Conservation (phyloP, 2,113 vertebrate genomes). For the Austrofundulus limnaeus region DNA sequence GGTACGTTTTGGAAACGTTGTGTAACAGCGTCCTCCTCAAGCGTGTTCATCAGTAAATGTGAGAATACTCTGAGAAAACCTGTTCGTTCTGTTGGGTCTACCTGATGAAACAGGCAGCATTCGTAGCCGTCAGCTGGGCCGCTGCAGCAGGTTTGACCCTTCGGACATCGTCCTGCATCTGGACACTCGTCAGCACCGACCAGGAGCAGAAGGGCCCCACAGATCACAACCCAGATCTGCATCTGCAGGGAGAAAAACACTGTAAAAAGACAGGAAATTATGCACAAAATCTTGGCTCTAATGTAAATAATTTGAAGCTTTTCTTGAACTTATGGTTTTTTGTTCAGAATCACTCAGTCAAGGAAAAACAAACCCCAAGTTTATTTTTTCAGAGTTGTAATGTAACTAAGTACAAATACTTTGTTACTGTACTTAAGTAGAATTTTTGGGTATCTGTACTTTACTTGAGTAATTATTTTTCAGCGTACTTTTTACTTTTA, state of each 20-base stretch:
- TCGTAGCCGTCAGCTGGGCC: constrained; percentile 49
- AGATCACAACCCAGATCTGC: constrained; percentile 58
- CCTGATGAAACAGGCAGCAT: constrained; percentile 77
- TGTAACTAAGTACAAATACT: too few species aligned
- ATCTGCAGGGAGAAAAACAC: constrained; percentile 57
- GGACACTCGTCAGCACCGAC: constrained; percentile 65
- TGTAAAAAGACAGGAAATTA: neutral
- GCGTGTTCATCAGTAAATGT: neutral
- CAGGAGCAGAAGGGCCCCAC: constrained; percentile 55
- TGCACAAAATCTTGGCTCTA: neutral
- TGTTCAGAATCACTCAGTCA: neutral
- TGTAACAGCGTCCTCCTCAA: too few species aligned
- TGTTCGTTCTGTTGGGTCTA: neutral
- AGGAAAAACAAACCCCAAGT: neutral
- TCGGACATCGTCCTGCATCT: constrained; percentile 66
- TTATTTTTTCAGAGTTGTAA: too few species aligned
- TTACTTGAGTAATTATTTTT: too few species aligned
- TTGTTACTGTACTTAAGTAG: too few species aligned
- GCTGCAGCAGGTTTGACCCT: constrained; percentile 81
- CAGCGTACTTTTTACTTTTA: too few species aligned
- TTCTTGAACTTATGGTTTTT: neutral
- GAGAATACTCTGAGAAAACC: neutral
- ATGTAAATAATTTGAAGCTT: neutral
- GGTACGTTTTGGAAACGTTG: too few species aligned
- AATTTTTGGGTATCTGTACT: too few species aligned